phyloP scores from a whole-genome alignment of 2,888 invertebrate genomes.

The Asteroscopus sphinx region DNA sequence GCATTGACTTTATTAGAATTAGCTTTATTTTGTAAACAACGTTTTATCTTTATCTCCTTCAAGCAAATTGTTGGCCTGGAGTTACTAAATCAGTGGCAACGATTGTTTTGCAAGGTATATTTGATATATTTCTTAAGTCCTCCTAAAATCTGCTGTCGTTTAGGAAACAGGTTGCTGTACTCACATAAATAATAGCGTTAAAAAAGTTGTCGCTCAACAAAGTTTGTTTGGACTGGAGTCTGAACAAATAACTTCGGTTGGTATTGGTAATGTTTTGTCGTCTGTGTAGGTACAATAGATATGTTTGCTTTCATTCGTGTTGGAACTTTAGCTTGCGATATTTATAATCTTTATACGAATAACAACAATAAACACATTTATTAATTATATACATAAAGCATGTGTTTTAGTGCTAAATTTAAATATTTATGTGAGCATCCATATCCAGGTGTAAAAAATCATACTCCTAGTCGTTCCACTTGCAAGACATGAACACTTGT shows the following conservation, averaged over 20 bases:
- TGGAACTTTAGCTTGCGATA: slow-evolving; percentile 36
- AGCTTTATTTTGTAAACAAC: no score
- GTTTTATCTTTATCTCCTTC: no score
- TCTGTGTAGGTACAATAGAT: slow-evolving; percentile 35
- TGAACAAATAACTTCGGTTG: slow-evolving; percentile 59
- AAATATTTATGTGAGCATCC: slow-evolving; percentile 18
- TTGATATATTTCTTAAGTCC: no score
- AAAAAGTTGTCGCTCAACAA: slow-evolving; percentile 66
- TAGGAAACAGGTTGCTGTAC: slow-evolving; percentile 43
- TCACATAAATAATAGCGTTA: slow-evolving; percentile 55
- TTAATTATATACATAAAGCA: slow-evolving; percentile 5
- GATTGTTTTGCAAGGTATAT: no score
- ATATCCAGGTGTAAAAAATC: slow-evolving; percentile 15
- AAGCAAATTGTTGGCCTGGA: no score
- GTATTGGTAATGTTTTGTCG: slow-evolving; percentile 59
- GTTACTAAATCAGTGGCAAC: no score
- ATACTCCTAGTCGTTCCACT: slow-evolving; percentile 5
- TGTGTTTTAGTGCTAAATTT: slow-evolving; percentile 18
- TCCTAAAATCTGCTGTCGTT: slow-evolving; percentile 19
- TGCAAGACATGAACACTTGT: slow-evolving; percentile 6
- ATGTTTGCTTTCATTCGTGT: slow-evolving; percentile 37
- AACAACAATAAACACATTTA: slow-evolving; percentile 11
- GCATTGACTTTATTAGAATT: slow-evolving; percentile 1
- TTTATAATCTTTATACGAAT: slow-evolving; percentile 8
- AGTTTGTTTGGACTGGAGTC: slow-evolving; percentile 69